Conservation (phyloP, 1,140 invertebrate genomes). For the Drosophila pseudoananassae region DNA sequence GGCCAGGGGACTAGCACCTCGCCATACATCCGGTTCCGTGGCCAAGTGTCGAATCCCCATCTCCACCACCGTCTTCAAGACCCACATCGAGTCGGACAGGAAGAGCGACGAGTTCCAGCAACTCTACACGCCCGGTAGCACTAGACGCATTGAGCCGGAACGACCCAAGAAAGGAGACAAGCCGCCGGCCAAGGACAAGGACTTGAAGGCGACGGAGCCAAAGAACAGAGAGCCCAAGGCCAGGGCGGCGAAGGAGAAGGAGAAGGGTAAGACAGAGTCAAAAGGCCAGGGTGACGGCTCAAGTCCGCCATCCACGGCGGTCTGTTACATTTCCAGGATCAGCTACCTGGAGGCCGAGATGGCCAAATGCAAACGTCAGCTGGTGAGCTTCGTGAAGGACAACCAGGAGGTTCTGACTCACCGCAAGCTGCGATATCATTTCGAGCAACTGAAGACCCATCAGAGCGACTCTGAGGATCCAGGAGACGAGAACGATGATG, state of each 20-base stretch:
- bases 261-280: neutral
- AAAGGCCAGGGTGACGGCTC: neutral
- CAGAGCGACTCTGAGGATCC: neutral
- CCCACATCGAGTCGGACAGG: neutral
- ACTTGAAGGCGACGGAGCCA: neutral
- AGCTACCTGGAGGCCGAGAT: conserved; percentile 53
- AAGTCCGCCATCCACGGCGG: neutral
- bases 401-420: conserved; percentile 53
- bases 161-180: neutral
- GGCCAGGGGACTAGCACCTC: neutral
- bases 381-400: conserved; percentile 51
- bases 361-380: conserved; percentile 63
- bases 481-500: neutral
- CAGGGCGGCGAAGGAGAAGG: neutral
- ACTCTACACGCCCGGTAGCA: neutral
- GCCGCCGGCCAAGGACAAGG: neutral
- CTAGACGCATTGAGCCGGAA: neutral
- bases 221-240: neutral
- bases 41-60: neutral
- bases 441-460: conserved; percentile 26
- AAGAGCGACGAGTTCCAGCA: neutral
- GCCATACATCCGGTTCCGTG: neutral
- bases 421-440: conserved; percentile 36
- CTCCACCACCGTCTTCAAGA: neutral
- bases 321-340: conserved; percentile 50